phyloP scores from a whole-genome alignment of 2,888 invertebrate genomes.

The Andricus quercusramuli region DNA sequence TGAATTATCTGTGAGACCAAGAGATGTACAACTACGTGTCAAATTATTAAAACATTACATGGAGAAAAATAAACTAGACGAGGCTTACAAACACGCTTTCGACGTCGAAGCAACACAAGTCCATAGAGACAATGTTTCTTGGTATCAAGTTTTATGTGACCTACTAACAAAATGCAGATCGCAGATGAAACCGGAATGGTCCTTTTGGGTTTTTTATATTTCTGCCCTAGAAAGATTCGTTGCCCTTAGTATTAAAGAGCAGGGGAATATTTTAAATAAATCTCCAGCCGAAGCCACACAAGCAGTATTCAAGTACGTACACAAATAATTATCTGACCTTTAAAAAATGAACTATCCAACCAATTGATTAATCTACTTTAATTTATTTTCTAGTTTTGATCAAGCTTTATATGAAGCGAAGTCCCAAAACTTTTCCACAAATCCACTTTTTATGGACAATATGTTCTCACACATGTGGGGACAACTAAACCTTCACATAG shows the following conservation, averaged over 20 bases:
- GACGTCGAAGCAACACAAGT: conserved; percentile 85
- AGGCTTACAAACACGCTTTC: conserved; percentile 89
- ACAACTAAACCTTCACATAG: conserved; percentile 88
- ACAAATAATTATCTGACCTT: conserved; percentile 2
- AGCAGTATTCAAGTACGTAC: conserved; percentile 71
- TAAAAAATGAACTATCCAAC: background rate
- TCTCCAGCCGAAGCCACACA: conserved; percentile 69
- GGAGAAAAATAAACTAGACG: conserved; percentile 84
- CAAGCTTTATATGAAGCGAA: conserved; percentile 84
- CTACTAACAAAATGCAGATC: conserved; percentile 69
- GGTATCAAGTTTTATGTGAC: conserved; percentile 79
- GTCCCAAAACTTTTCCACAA: conserved; percentile 83
- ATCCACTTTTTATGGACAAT: conserved; percentile 66
- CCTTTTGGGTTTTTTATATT: conserved; percentile 73
- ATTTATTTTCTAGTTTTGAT: conserved; percentile 84
- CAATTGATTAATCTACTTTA: conserved; percentile 21
- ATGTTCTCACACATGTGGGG: conserved; percentile 84
- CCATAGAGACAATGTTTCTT: conserved; percentile 80
- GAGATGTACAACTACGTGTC: conserved; percentile 87
- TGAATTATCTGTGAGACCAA: conserved; percentile 86
- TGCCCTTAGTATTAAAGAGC: conserved; percentile 71
- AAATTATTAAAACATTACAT: conserved; percentile 88
- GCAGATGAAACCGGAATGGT: conserved; percentile 65
- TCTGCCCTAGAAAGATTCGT: conserved; percentile 71
- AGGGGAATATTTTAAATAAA: conserved; percentile 67